Percentiles rank a stretch among this genome's conserved stretches.
These are phyloP conservation scores for Henricia sp. DNA, from an alignment of 53 echinoderm and acorn worm species.

Conservation along the genomic window DNA sequence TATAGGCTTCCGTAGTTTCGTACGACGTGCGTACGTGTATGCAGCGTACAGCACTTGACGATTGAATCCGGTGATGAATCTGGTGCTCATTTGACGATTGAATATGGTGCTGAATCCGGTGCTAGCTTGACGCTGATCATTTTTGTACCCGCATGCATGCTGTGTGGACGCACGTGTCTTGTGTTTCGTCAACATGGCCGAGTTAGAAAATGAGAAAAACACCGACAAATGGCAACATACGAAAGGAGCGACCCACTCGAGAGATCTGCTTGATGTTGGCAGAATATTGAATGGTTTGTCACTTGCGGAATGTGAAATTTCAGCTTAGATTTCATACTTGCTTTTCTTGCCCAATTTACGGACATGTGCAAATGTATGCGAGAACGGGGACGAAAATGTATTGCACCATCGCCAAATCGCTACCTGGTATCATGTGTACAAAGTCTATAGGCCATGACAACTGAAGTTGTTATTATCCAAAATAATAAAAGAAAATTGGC, in stretches of 20 bases:
- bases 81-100: no score
- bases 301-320: no score
- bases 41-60: no score
- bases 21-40: no score
- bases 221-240: background rate
- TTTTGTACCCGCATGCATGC: no score
- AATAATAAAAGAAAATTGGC: background rate
- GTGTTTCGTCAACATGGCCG: background rate
- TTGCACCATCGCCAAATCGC: background rate
- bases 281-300: slow-evolving; percentile 27
- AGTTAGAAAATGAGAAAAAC: background rate
- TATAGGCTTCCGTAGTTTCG: no score
- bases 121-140: no score
- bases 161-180: background rate
- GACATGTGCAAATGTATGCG: background rate
- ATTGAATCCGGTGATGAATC: no score
- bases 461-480: background rate
- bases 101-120: no score
- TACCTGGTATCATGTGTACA: background rate
- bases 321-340: background rate
- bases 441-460: background rate
- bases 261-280: slow-evolving; percentile 60
- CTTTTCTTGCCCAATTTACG: background rate
- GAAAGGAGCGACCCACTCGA: slow-evolving; percentile 14
- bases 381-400: background rate